Base-by-base conservation (phyloP, 2,888 invertebrate genomes). In the Drosophila birchii region DNA sequence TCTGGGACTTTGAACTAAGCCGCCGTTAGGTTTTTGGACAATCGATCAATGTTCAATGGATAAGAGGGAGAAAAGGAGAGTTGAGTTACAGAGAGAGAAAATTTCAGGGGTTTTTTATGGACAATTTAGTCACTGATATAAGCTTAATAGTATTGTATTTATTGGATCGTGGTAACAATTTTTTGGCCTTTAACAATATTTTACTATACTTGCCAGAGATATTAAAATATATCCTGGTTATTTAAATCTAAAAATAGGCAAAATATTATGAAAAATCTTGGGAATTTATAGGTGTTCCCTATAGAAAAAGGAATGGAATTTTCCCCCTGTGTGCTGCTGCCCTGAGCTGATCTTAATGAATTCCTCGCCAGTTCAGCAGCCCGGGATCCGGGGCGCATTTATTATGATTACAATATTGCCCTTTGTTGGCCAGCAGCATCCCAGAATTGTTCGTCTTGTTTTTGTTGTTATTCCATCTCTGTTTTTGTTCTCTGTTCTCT, bases 361-460 rank as follows among this genome's bases (percentile, higher is more conserved):
- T 79, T 79, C 80, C 29, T 47, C 62, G 51, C 56, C 82, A 69
- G 71, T 29, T 51, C 66, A 62, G 60, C 82, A 69, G 71, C 69
- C 53, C 61, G 57, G 69, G 66, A 76, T 73, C 64, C 60, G 60
- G 73, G 80, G 68, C 80, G 76, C 87, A 88, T 84, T 84, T 88
- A 88, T 84, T 88, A 86, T 86, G 88, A 88, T 84, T 84, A 88
- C 84, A 84, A 88, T 84, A 84, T 86, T 73, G 84, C 88, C 76
- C 89, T 88, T 84, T 84, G 88, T 84, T 88, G 88, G 76, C 57
- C 68, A 68, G 68, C 68, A 68, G 68, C 68, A 68, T 68, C 68
- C 47, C 70, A 56, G 69, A 49, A 75, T 60, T 41, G 56, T 53
- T 67, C 32, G 38, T 54, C 26, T 23, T 53, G 26, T 45, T 44